Conservation (phyloP, 2,888 invertebrate species). For the Temnothorax unifasciatus region DNA sequence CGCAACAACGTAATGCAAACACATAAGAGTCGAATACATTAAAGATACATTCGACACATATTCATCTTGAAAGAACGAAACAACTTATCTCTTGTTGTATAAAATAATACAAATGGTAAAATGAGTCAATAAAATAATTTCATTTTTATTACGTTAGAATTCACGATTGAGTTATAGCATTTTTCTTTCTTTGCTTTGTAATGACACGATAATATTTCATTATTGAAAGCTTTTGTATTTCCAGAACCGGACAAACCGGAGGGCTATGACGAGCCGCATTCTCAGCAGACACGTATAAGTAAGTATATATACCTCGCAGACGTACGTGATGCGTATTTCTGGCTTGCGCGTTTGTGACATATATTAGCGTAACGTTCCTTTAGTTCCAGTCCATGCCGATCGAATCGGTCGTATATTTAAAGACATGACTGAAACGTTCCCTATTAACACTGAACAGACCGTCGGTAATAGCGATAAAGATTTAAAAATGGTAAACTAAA, state of each 20-base stretch:
- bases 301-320: slow-evolving; percentile 73
- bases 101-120: not conserved
- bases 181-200: not conserved
- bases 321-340: slow-evolving; percentile 62
- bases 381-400: slow-evolving; percentile 54
- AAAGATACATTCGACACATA: not conserved
- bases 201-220: not conserved
- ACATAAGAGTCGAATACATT: not conserved
- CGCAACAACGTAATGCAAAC: not conserved
- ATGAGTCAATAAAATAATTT: not conserved
- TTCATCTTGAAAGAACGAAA: slow-evolving; percentile 1
- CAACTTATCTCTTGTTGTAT: not conserved
- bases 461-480: not conserved
- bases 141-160: not conserved
- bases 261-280: slow-evolving; percentile 83
- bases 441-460: slow-evolving; percentile 20
- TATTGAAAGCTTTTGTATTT: slow-evolving; percentile 62
- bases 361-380: slow-evolving; percentile 50
- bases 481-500: slow-evolving; percentile 23
- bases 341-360: slow-evolving; percentile 42
- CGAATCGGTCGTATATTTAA: slow-evolving; percentile 60
- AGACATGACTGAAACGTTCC: slow-evolving; percentile 31
- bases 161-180: not conserved
- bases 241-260: slow-evolving; percentile 84
- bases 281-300: slow-evolving; percentile 85